These are phyloP conservation scores for Castor canadensis DNA, from an alignment of 2,113 vertebrate species.

Conservation along the genomic window DNA sequence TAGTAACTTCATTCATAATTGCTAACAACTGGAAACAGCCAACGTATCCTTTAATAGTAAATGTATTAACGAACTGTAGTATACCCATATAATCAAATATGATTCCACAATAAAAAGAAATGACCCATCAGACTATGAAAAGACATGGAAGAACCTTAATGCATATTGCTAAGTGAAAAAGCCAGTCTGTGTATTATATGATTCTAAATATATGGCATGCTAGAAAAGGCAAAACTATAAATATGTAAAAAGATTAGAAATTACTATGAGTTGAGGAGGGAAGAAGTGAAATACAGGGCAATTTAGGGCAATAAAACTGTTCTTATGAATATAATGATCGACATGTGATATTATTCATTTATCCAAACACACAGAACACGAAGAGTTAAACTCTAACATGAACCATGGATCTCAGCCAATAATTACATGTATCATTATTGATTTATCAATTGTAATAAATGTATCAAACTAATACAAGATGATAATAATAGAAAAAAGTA, in stretches of 20 bases:
- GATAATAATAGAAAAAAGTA: neutral
- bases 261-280: neutral
- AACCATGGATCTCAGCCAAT: neutral
- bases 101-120: neutral
- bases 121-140: neutral
- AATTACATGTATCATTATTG: neutral
- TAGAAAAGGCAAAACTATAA: neutral
- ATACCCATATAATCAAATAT: neutral
- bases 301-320: neutral
- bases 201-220: neutral
- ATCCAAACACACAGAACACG: neutral
- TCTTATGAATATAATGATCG: neutral
- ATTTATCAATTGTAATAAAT: neutral
- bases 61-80: neutral
- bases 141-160: neutral
- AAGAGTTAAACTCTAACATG: neutral
- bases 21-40: neutral
- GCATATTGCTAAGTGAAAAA: neutral
- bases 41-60: neutral
- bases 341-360: neutral
- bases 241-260: neutral
- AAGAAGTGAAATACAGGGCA: neutral
- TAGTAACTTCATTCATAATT: constrained; percentile 10
- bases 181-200: neutral
- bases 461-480: neutral